phyloP scores from a whole-genome alignment of 2,888 invertebrate genomes.

The Coelinius sp. region DNA sequence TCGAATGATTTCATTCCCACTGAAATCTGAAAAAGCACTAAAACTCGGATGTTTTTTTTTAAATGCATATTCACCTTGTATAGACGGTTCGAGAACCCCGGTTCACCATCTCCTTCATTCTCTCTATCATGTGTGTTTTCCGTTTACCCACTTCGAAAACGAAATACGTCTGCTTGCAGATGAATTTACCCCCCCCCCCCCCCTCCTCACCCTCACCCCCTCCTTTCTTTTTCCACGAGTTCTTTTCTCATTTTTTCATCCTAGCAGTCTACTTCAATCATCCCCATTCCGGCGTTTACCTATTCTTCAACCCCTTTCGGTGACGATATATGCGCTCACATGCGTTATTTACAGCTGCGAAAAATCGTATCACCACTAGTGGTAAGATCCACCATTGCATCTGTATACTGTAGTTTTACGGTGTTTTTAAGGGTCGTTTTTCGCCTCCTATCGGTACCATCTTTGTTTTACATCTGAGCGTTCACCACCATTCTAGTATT shows the following conservation, averaged over 20 bases:
- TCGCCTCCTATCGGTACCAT: not conserved
- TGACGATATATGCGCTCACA: slow-evolving; percentile 17
- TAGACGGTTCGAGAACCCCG: slow-evolving; percentile 12
- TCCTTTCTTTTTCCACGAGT: not conserved
- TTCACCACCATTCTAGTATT: not conserved
- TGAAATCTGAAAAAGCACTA: slow-evolving; percentile 5
- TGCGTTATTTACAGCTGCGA: slow-evolving; percentile 16
- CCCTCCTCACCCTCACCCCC: not conserved
- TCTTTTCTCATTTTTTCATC: slow-evolving; percentile 4
- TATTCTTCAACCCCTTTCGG: slow-evolving; percentile 10
- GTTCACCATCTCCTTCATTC: not conserved
- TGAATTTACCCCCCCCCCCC: not conserved
- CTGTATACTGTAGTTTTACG: not conserved
- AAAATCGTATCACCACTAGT: not conserved
- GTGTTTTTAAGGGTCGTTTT: not conserved
- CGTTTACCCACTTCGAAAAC: slow-evolving; percentile 27
- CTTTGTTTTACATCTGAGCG: slow-evolving; percentile 1
- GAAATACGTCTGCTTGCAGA: slow-evolving; percentile 25
- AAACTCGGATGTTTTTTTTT: slow-evolving; percentile 9
- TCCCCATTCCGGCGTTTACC: slow-evolving; percentile 22
- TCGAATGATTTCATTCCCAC: slow-evolving; percentile 3
- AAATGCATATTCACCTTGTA: slow-evolving; percentile 1
- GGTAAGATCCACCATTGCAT: not conserved
- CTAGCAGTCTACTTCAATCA: not conserved
- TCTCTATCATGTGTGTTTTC: slow-evolving; percentile 22